Conservation (phyloP, 1,140 invertebrate species). For the Ceratosolen fusciceps region DNA sequence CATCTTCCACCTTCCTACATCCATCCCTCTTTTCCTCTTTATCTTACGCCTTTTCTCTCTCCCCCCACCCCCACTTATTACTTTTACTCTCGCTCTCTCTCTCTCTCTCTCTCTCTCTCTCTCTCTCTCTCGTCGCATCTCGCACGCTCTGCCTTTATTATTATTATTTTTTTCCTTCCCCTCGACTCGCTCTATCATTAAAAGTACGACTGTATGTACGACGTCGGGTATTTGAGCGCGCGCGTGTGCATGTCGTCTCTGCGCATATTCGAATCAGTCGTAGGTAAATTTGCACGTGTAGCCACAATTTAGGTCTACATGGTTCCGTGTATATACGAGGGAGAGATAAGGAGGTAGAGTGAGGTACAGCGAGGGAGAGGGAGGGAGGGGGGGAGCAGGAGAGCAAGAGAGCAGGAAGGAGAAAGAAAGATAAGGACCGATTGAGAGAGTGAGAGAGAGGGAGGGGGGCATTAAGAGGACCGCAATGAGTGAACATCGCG, state of each 20-base stretch:
- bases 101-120: background rate
- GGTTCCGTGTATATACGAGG: too few relatives aligned
- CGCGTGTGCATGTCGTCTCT: slow-evolving; percentile 14
- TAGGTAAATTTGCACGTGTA: too few relatives aligned
- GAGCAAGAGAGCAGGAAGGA: background rate
- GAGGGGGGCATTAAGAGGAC: too few relatives aligned
- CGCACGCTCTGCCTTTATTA: too few relatives aligned
- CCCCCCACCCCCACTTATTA: background rate
- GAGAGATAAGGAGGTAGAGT: too few relatives aligned
- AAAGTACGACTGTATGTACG: background rate
- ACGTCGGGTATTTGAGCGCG: background rate
- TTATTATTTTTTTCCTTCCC: too few relatives aligned
- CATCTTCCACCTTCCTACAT: background rate
- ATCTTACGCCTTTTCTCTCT: background rate
- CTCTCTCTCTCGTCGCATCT: background rate
- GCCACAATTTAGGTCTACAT: too few relatives aligned
- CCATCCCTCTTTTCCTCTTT: background rate
- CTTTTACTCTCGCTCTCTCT: background rate
- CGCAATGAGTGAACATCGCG: slow-evolving; percentile 14
- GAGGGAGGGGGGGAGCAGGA: too few relatives aligned
- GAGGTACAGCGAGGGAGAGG: too few relatives aligned
- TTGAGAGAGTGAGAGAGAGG: too few relatives aligned
- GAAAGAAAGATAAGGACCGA: too few relatives aligned
- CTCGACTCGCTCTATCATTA: background rate
- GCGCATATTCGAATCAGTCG: too few relatives aligned